Conservation (phyloP, 2,888 invertebrate genomes). For the Marronus borbonicus region DNA sequence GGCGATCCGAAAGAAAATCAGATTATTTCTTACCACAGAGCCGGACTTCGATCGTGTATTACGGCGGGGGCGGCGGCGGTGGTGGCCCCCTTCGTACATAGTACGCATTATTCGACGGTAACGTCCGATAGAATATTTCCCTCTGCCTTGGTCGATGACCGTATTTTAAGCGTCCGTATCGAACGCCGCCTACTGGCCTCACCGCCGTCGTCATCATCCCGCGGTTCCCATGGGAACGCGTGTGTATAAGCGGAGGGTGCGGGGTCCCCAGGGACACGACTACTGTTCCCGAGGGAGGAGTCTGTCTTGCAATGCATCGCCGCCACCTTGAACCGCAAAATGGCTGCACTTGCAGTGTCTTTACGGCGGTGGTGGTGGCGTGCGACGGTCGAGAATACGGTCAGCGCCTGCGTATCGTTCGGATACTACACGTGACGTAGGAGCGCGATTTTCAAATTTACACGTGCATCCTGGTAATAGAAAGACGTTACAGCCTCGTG, state of each 20-base stretch:
- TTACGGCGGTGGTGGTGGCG: slow-evolving; percentile 38
- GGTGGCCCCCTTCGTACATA: not conserved
- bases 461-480: not conserved
- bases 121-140: slow-evolving; percentile 58
- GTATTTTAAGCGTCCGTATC: slow-evolving; percentile 66
- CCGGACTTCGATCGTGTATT: slow-evolving; percentile 26
- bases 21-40: slow-evolving; percentile 22
- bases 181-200: slow-evolving; percentile 68
- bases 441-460: slow-evolving; percentile 18
- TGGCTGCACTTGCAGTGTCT: slow-evolving; percentile 62
- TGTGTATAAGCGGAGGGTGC: slow-evolving; percentile 67
- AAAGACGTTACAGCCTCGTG: too few species aligned
- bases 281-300: slow-evolving; percentile 71
- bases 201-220: slow-evolving; percentile 68
- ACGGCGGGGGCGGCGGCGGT: not conserved
- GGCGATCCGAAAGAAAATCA: slow-evolving; percentile 3
- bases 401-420: slow-evolving; percentile 15
- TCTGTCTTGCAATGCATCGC: slow-evolving; percentile 68
- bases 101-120: slow-evolving; percentile 49
- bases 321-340: slow-evolving; percentile 65
- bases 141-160: slow-evolving; percentile 66
- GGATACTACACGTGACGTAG: slow-evolving; percentile 14
- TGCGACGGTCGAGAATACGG: slow-evolving; percentile 18
- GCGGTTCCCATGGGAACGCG: slow-evolving; percentile 75
- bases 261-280: slow-evolving; percentile 68